phyloP scores from a whole-genome alignment of 2,797 vertebrate genomes.

The Acanthopagrus latus region DNA sequence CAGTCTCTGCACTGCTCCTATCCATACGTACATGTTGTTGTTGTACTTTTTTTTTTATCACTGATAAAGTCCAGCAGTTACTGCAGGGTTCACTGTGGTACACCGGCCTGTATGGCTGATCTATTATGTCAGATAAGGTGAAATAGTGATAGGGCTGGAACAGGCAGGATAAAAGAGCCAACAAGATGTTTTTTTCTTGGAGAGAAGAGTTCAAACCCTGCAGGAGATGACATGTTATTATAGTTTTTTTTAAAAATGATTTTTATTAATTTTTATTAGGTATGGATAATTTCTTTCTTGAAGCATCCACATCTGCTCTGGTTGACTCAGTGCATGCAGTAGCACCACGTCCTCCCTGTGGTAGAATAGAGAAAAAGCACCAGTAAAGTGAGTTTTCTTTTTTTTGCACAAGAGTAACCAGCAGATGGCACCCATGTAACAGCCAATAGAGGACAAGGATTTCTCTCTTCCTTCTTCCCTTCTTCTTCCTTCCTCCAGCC shows the following conservation, averaged over 20 bases:
- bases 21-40: constrained; percentile 31
- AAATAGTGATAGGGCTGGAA: constrained; percentile 17
- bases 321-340: neutral
- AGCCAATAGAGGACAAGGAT: constrained; percentile 23
- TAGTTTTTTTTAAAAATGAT: no score
- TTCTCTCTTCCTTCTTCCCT: neutral
- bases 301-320: neutral
- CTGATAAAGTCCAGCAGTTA: constrained; percentile 36
- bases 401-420: constrained; percentile 53
- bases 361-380: neutral
- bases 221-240: neutral
- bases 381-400: neutral
- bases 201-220: neutral
- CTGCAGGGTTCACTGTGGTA: constrained; percentile 18
- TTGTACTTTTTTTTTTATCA: constrained; percentile 28
- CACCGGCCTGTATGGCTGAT: constrained; percentile 2
- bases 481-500: neutral
- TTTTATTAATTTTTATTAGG: neutral
- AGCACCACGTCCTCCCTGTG: constrained; percentile 57
- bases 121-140: constrained; percentile 27
- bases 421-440: constrained; percentile 76
- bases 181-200: constrained; percentile 23
- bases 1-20: neutral
- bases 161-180: constrained; percentile 21
- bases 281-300: neutral